Evolutionary conservation across 2,888 invertebrate genomes (phyloP).

Genomic region (Scrobipalpa atriplicella): DNA sequence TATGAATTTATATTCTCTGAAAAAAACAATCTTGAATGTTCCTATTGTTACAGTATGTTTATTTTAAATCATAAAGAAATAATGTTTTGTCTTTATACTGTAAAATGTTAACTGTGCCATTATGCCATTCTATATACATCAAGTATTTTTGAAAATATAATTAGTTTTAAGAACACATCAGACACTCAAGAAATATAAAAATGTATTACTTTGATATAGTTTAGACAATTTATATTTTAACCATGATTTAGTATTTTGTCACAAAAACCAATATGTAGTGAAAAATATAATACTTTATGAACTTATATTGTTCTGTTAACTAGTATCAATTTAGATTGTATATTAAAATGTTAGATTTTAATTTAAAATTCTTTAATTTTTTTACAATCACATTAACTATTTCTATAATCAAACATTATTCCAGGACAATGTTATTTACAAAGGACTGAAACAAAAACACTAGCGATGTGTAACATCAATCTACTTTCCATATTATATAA

Average conservation of each 20-base stretch:
- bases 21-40: background rate
- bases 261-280: background rate
- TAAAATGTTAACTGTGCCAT: background rate
- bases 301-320: background rate
- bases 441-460: constrained; percentile 15
- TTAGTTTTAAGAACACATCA: background rate
- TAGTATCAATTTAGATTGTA: background rate
- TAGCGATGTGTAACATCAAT: constrained; percentile 37
- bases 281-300: background rate
- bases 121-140: background rate
- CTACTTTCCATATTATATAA: constrained; percentile 64
- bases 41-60: background rate
- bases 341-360: constrained; percentile 14
- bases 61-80: background rate
- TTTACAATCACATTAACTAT: constrained; percentile 1
- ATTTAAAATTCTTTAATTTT: constrained; percentile 15
- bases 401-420: background rate
- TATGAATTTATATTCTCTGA: background rate
- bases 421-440: constrained; percentile 20
- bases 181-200: background rate
- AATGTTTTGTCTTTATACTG: background rate
- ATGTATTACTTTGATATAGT: background rate
- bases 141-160: background rate
- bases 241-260: constrained; percentile 2
- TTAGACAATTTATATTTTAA: background rate